These are phyloP conservation scores for Agriopis marginaria DNA, from an alignment of 2,888 invertebrate species.

Conservation along the genomic window DNA sequence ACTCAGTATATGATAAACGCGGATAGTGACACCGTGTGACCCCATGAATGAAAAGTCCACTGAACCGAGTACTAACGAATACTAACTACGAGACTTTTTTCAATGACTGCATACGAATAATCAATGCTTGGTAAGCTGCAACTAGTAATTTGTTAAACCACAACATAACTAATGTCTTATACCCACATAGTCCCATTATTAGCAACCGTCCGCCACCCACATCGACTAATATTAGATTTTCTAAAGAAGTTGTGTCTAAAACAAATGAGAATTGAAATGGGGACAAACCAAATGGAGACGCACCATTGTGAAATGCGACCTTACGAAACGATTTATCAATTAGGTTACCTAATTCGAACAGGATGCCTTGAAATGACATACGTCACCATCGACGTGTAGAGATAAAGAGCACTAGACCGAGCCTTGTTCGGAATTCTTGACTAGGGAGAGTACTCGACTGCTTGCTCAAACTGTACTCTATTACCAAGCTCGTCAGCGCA, in stretches of 20 bases:
- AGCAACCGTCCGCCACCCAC: not conserved
- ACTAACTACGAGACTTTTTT: too few relatives aligned
- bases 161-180: not conserved
- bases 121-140: not conserved
- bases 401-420: constrained; percentile 9
- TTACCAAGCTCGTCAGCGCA: not conserved
- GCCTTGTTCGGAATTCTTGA: not conserved
- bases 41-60: too few relatives aligned
- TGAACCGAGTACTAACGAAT: too few relatives aligned
- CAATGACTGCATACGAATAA: not conserved
- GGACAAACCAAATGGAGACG: not conserved
- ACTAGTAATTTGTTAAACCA: not conserved
- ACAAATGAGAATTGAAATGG: not conserved
- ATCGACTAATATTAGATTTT: not conserved
- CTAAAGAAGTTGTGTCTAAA: not conserved
- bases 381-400: constrained; percentile 1
- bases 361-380: constrained; percentile 12
- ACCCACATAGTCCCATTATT: not conserved
- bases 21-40: too few relatives aligned
- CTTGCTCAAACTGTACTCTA: not conserved
- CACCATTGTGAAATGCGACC: constrained; percentile 5
- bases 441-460: not conserved
- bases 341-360: constrained; percentile 16
- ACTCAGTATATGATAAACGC: too few relatives aligned
- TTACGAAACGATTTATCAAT: constrained; percentile 17